Evolutionary conservation across 2,888 invertebrate genomes (phyloP), one percentile per base, ranked within the genome.

Genomic region (Thymelicus sylvestris): DNA sequence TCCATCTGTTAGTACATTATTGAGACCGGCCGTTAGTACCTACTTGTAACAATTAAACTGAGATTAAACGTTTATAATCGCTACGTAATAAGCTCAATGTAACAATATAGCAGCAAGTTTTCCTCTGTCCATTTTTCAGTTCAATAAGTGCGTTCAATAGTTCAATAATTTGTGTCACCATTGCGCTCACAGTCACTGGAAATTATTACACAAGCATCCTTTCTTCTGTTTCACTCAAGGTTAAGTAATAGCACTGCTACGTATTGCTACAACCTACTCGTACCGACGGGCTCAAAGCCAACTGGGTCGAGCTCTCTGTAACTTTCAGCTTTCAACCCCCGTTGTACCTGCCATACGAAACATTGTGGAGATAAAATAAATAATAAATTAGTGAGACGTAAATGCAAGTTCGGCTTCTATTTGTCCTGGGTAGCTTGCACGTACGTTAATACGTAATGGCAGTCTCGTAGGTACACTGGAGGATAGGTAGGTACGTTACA

Each of bases 261-360:
- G 79, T 80, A 81, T 80, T 82, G 81, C 79, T 84, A 79, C 83
- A 82, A 87, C 83, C 82, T 80, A 83, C n/a, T n/a, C n/a, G n/a
- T n/a, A n/a, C 77, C 80, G 82, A 78, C 85, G 89, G 91, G 90
- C 91, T 87, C 79, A 74, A 82, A 84, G 93, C 93, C 93, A 93
- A 93, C 87, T 93, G 83, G 92, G 92, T 92, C 93, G 91, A 84
- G 89, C 84, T 86, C 87, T 88, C 86, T 86, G 86, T 84, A 91
- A 92, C 88, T 91, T 92, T 88, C 87, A 84, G 86, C 82, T 83
- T 86, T 80, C 77, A 82, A 83, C 83, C 83, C 85, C 83, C 82
- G 80, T 82, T 77, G 80, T 82, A 79, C 80, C 80, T 77, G 75
- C 76, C 72, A 76, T 75, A 75, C 71, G 77, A 78, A 79, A 78